phyloP scores from a whole-genome alignment of 1,140 invertebrate genomes.

The Dryas iulia region DNA sequence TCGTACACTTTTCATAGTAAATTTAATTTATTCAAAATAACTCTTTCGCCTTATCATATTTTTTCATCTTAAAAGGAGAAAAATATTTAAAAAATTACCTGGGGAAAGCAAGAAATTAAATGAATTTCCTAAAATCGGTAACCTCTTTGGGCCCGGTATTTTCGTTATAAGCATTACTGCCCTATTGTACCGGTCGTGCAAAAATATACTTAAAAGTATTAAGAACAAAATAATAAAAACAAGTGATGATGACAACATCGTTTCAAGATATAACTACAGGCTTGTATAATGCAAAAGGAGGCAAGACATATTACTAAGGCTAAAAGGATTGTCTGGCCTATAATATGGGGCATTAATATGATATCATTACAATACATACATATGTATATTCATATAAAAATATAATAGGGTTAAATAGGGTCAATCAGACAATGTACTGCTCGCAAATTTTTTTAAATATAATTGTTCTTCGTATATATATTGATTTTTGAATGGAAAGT shows the following conservation, averaged over 20 bases:
- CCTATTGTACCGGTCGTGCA: constrained; percentile 4
- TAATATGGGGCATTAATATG: not conserved
- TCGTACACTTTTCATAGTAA: too few relatives aligned
- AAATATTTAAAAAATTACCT: constrained; percentile 9
- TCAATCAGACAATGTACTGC: not conserved
- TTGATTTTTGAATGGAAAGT: too few relatives aligned
- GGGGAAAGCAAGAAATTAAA: constrained; percentile 8
- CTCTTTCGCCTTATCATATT: too few relatives aligned
- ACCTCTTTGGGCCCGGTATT: constrained; percentile 17
- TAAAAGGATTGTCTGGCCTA: not conserved
- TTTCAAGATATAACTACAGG: not conserved
- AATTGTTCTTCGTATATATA: not conserved
- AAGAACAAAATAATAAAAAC: not conserved
- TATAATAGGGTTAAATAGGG: not conserved
- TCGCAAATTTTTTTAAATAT: not conserved
- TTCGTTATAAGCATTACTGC: not conserved
- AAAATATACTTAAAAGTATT: not conserved
- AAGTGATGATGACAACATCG: not conserved
- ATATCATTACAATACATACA: not conserved
- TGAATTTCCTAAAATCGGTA: constrained; percentile 23
- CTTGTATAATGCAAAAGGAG: not conserved
- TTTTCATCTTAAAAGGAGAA: too few relatives aligned
- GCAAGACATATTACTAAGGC: not conserved
- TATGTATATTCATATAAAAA: too few relatives aligned
- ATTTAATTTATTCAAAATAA: too few relatives aligned